Evolutionary conservation across 2,113 vertebrate genomes (phyloP).

Genomic region (Aspidoscelis tigris): DNA sequence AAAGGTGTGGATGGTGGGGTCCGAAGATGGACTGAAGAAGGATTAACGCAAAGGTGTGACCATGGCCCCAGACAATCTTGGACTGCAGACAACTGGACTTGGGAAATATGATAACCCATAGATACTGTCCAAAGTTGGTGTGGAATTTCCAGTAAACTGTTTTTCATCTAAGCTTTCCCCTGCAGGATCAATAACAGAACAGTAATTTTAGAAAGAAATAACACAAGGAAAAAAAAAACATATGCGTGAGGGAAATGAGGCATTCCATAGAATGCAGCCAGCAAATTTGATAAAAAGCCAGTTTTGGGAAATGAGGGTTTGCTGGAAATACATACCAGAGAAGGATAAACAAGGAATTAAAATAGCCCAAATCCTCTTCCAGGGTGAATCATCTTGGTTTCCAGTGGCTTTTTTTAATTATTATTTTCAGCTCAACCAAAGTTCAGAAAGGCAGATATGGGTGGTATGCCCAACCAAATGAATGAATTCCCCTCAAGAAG

Average conservation of each 20-base stretch:
- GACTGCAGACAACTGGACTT: background rate
- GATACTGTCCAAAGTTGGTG: background rate
- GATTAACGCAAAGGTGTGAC: too few species aligned
- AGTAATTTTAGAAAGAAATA: background rate
- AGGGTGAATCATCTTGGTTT: constrained; percentile 27
- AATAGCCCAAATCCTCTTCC: constrained; percentile 11
- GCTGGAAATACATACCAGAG: accelerated
- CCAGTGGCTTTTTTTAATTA: background rate
- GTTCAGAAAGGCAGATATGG: constrained; percentile 31
- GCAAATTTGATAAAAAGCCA: background rate
- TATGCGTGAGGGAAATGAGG: background rate
- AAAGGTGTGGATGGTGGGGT: too few species aligned
- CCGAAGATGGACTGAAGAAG: too few species aligned
- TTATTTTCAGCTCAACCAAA: background rate
- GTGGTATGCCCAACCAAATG: constrained; percentile 21
- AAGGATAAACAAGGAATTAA: background rate
- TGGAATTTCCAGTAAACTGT: background rate
- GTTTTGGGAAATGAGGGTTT: background rate
- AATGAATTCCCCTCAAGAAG: background rate
- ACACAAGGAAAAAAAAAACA: background rate
- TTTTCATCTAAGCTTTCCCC: background rate
- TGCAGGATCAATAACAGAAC: accelerated
- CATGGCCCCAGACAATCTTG: background rate
- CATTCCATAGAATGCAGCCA: background rate
- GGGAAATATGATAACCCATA: background rate